Base-by-base conservation (phyloP, 2,797 vertebrate species). In the Luscinia luscinia region DNA sequence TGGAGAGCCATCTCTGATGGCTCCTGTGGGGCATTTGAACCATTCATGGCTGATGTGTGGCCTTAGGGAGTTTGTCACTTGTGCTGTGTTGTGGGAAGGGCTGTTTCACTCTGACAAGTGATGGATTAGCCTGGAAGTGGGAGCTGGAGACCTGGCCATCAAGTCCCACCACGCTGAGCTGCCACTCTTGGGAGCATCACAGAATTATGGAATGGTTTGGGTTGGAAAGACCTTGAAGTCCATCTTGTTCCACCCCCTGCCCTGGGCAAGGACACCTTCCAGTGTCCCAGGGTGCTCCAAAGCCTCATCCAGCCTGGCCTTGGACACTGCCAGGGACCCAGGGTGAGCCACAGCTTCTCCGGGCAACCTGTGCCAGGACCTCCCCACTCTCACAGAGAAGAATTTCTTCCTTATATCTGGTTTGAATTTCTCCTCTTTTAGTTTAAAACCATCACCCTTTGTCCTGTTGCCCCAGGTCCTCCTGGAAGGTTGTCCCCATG, bases 291-390 rank as follows among this genome's bases (percentile, higher is more conserved):
- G 3, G 0, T 68, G 11, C 28, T 62, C 21, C 20, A 34, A 34
- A 46, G 1, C n/a, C 16, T 0, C 0, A 0, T 62, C 30, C 36
- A 55, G 0, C 6, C 40, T 62, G 48, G 30, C 21, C 34, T 22
- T 7, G 21, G 41, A 1, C 41, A 40, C 11, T 34, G 0, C 5
- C 48, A 77, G 63, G n/a, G 28, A 46, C 19, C 13, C 66, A 61
- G 48, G 30, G 11, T 5, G 34, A 48, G 8, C 26, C 64, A 55
- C 41, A 86, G 41, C 55, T 69, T 0, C 55, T 48, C 11, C 26
- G 73, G 20, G 11, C 30, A 40, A 30, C 4, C 40, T 54, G 20
- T 54, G 16, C 63, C 28, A 28, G 28, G 19, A 2, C 24, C 24
- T 54, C 0, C 0, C 4, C 34, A 48, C 14, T 9, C 41, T 62